These are phyloP conservation scores for Anseranas semipalmata DNA, from an alignment of 2,113 vertebrate genomes.

Conservation along the genomic window DNA sequence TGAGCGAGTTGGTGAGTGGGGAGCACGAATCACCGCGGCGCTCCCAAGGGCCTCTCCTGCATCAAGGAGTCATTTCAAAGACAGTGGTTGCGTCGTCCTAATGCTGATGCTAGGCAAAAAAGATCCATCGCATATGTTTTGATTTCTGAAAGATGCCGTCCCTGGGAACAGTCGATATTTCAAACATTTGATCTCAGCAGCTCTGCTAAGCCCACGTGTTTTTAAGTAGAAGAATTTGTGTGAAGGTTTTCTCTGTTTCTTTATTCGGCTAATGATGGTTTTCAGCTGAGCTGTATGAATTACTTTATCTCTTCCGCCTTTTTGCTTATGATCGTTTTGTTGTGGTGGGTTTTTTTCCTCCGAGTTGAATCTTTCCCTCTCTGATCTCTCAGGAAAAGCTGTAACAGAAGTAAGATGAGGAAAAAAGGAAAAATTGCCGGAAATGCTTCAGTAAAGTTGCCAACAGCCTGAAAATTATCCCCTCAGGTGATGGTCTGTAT, in stretches of 20 bases:
- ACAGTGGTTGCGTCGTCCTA: background rate
- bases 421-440: background rate
- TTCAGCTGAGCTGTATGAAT: background rate
- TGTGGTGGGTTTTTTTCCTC: background rate
- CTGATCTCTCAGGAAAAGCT: slow-evolving; percentile 15
- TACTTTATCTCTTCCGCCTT: background rate
- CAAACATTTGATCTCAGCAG: slow-evolving; percentile 39
- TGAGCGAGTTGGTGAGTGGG: accelerated
- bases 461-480: slow-evolving; percentile 21
- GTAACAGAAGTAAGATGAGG: slow-evolving; percentile 15
- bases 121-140: background rate
- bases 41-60: background rate
- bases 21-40: accelerated
- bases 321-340: background rate
- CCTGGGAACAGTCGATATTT: slow-evolving; percentile 39
- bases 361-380: background rate
- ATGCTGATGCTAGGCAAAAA: slow-evolving; percentile 29
- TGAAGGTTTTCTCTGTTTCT: background rate
- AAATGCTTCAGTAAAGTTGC: background rate
- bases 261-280: background rate
- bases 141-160: background rate
- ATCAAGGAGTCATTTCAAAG: slow-evolving; percentile 32
- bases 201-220: background rate
- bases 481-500: slow-evolving; percentile 2
- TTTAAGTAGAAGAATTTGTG: background rate